Evolutionary conservation across 2,797 vertebrate genomes (phyloP), one percentile per base, ranked within the genome.

Genomic region (Urocyon cinereoargenteus): DNA sequence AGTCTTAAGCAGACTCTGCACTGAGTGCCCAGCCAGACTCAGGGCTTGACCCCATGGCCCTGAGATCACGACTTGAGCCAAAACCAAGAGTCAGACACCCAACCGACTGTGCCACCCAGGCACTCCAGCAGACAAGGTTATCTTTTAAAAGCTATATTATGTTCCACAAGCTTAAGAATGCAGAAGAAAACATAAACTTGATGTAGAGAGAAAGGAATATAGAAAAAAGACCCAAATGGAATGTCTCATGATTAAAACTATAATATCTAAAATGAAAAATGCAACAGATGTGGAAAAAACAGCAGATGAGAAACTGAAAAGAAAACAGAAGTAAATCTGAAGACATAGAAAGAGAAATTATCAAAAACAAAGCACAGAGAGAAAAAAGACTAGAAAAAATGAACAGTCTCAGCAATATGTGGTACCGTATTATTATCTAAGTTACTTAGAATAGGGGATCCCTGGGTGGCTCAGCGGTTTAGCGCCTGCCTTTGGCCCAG

Each of bases 251-350:
- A 66, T 95, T 85, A 88, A 88, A 96, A 93, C 40, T 28, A 94
- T 16, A 90, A 3, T 73, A 88, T 85, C 40, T 93, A 96, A 93
- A 87, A 79, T 59, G 19, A 93, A 96, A 88, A 90, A 73, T 40
- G 28, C 57, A 90, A 90, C 75, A 83, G 85, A 90, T 36, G 34
- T 18, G 96, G 78, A 90, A 73, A 72, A 91, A 78, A 4, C 1
- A 61, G 19, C n/a, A 94, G 40, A 90, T 49, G 40, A 86, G 14
- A 89, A 55, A 86, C n/a, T 64, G 61, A 94, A 61, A 89, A 89
- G 62, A 93, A 87, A 94, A 66, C 36, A 51, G 55, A 78, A 53
- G 57, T 87, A 79, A 91, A 81, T 59, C 28, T 49, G 51, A 90
- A 87, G 57, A 91, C 28, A 95, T 3, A 34, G 36, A 2, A 49